Percentiles rank a stretch among this genome's conserved stretches.
phyloP scores from a whole-genome alignment of 2,113 vertebrate species.

The Ceratotherium simum region DNA sequence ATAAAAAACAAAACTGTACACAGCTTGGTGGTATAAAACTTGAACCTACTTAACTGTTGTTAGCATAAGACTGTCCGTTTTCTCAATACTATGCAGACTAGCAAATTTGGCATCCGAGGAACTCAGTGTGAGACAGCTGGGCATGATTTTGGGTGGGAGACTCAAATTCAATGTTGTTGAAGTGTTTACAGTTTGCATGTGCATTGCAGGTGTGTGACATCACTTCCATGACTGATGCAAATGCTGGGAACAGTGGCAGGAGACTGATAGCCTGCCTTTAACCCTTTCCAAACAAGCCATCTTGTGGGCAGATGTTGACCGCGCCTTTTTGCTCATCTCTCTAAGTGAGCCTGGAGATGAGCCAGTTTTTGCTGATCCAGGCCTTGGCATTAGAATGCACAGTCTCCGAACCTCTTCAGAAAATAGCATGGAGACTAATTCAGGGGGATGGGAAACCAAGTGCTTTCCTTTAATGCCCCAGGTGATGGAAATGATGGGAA shows the following conservation, averaged over 20 bases:
- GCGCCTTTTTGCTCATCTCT: neutral
- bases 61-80: neutral
- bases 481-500: neutral
- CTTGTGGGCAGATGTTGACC: constrained; percentile 72
- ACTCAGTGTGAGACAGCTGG: constrained; percentile 41
- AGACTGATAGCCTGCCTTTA: constrained; percentile 66
- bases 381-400: neutral
- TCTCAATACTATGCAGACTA: neutral
- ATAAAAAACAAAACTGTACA: neutral
- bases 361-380: neutral
- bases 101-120: neutral
- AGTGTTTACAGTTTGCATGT: constrained; percentile 67
- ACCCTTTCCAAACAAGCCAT: constrained; percentile 73
- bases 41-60: neutral
- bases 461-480: neutral
- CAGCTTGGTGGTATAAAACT: neutral
- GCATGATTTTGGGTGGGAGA: constrained; percentile 11
- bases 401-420: neutral
- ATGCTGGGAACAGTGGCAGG: constrained; percentile 57
- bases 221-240: constrained; percentile 69
- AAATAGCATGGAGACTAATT: neutral
- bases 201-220: constrained; percentile 73
- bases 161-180: neutral
- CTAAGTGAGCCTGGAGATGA: neutral
- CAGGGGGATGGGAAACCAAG: neutral